A percentile compares a stretch with the other conserved stretches of the same genome.
phyloP scores from a whole-genome alignment of 2,888 invertebrate genomes.

The Sarcophaga caerulescens region DNA sequence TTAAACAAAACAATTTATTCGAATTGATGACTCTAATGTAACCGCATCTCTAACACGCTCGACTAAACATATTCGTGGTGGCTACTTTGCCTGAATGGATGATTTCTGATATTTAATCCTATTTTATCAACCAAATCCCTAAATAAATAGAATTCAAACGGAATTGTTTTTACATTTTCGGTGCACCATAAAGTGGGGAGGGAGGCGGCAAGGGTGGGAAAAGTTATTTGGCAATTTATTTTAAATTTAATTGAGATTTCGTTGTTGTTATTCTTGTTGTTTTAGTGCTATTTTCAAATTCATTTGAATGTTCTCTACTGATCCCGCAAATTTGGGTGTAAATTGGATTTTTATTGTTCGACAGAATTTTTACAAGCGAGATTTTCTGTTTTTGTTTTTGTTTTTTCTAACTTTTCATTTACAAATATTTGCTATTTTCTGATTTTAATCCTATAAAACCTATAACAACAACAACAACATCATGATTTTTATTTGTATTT shows the following conservation, averaged over 20 bases:
- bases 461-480: too few relatives aligned
- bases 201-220: not conserved
- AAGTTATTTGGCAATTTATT: conserved; percentile 62
- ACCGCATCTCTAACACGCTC: not conserved
- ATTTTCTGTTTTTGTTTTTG: not conserved
- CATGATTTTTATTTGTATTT: too few relatives aligned
- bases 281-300: conserved; percentile 17
- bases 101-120: conserved; percentile 60
- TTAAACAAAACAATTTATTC: too few relatives aligned
- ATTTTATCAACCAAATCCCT: conserved; percentile 14
- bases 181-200: not conserved
- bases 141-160: not conserved
- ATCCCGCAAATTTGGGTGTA: conserved; percentile 28
- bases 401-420: conserved; percentile 44
- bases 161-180: not conserved
- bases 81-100: conserved; percentile 12
- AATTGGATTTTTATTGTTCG: conserved; percentile 40
- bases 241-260: conserved; percentile 60
- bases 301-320: conserved; percentile 21
- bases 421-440: conserved; percentile 25
- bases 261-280: not conserved
- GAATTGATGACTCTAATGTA: too few relatives aligned
- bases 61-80: conserved; percentile 20
- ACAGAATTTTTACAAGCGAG: conserved; percentile 5
- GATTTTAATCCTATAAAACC: conserved; percentile 14